Evolutionary conservation across 2,113 vertebrate species (phyloP).

Genomic region (Hydrochoerus hydrochaeris): DNA sequence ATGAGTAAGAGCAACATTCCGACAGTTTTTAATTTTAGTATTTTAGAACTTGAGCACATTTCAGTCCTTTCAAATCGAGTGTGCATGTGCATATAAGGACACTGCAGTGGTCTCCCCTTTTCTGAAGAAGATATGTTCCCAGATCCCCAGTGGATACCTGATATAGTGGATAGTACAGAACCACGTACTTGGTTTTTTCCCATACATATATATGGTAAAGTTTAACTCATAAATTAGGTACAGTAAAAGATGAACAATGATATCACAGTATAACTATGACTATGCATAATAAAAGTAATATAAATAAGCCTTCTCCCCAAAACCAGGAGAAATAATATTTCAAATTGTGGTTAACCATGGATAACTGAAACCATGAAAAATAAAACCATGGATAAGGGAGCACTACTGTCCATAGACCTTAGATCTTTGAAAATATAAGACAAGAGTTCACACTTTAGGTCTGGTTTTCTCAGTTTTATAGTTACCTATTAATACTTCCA

Average conservation of each 20-base stretch:
- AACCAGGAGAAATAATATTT: background rate
- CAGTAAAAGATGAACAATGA: background rate
- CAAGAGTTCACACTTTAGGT: background rate
- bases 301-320: background rate
- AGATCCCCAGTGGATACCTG: background rate
- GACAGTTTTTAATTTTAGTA: conserved; percentile 18
- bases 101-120: background rate
- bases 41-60: background rate
- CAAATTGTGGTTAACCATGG: background rate
- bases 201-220: background rate
- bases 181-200: background rate
- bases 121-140: background rate
- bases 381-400: background rate
- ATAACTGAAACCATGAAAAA: background rate
- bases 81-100: background rate
- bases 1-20: background rate
- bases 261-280: background rate
- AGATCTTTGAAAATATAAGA: background rate
- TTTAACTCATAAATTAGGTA: background rate
- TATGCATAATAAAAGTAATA: background rate
- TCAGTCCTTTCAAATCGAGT: background rate
- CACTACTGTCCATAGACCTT: background rate
- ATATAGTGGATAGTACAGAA: background rate
- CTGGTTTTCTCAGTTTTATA: background rate
- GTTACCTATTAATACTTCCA: background rate